Base-by-base conservation (phyloP, 2,888 invertebrate genomes). In the Seladonia tumulorum region DNA sequence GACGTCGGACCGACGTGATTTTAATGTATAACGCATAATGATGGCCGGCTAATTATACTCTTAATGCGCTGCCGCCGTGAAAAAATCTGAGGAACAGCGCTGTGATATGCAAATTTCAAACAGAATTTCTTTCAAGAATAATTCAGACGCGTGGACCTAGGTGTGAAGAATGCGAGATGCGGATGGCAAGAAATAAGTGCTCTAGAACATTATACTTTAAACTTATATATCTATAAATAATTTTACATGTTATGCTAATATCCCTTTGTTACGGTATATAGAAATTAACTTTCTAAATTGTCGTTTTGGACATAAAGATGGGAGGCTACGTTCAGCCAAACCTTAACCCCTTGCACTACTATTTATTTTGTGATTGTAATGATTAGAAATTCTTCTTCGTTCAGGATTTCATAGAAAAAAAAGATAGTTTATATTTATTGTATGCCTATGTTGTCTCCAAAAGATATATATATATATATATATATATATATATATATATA, bases 1-100 rank as follows among this genome's bases (percentile, higher is more conserved):
- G 77, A 79, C 76, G 72, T 66, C 79, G 29, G 2, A 18, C 5
- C 25, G 10, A 29, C 16, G 47, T 47, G 25, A 76, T 53, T 71
- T 49, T 63, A 63, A 79, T 47, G 45, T 39, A 49, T 25, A 22
- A 49, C 18, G 5, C 60, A 7, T 35, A 10, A 60, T 14, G 29
- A 60, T 78, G 35, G 5, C 8, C 7, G 2, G 39, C 10, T 57
- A 60, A 78, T 68, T 49, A 70, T 18, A 70, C 53, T 5, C 39
- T 35, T 5, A 42, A 42, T 42, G 14, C 22, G 0, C 70, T 5
- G n/a, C 12, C 39, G 35, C n/a, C 4, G 12, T 14, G 70, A 57
- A n/a, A 12, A n/a, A 22, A 12, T 8, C 68, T 68, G 14, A 22
- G 39, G 22, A 39, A 63, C 63, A 16, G 0, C 29, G 16, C 63